phyloP scores from a whole-genome alignment of 2,888 invertebrate species.

The Pristionchus japonicus region DNA sequence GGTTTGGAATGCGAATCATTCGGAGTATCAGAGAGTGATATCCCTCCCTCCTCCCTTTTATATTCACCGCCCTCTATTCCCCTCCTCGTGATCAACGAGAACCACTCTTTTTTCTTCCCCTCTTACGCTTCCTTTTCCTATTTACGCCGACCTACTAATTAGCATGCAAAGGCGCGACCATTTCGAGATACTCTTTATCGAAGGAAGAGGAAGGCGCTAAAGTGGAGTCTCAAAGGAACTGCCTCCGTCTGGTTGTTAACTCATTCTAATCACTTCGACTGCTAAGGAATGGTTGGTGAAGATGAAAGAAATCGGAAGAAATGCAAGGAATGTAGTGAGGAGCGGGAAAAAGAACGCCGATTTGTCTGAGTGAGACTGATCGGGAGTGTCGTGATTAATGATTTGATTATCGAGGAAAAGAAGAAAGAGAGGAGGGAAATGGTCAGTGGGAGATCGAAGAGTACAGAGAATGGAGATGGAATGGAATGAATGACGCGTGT shows the following conservation, averaged over 20 bases:
- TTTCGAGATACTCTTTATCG: background rate
- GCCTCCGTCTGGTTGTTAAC: background rate
- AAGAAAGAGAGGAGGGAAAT: background rate
- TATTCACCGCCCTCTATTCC: background rate
- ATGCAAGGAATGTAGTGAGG: slow-evolving; percentile 13
- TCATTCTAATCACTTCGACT: background rate
- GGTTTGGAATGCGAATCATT: slow-evolving; percentile 15
- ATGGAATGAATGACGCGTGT: slow-evolving; percentile 15
- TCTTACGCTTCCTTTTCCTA: slow-evolving; percentile 3
- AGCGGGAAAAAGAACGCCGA: slow-evolving; percentile 29
- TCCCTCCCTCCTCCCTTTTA: slow-evolving; percentile 31
- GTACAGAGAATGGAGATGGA: background rate
- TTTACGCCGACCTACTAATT: background rate
- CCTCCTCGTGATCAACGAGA: slow-evolving; percentile 5
- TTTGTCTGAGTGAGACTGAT: slow-evolving; percentile 39
- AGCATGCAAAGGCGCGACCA: background rate
- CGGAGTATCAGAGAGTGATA: background rate
- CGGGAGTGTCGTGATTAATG: slow-evolving; percentile 21
- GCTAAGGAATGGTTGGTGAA: slow-evolving; percentile 8
- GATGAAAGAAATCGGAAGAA: background rate
- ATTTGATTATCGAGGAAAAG: background rate
- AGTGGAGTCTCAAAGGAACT: background rate
- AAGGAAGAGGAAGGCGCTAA: background rate
- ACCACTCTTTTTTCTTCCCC: slow-evolving; percentile 2
- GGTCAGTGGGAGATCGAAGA: slow-evolving; percentile 1